Conservation (phyloP, 2,113 vertebrate genomes). For the Microcebus griseorufus region DNA sequence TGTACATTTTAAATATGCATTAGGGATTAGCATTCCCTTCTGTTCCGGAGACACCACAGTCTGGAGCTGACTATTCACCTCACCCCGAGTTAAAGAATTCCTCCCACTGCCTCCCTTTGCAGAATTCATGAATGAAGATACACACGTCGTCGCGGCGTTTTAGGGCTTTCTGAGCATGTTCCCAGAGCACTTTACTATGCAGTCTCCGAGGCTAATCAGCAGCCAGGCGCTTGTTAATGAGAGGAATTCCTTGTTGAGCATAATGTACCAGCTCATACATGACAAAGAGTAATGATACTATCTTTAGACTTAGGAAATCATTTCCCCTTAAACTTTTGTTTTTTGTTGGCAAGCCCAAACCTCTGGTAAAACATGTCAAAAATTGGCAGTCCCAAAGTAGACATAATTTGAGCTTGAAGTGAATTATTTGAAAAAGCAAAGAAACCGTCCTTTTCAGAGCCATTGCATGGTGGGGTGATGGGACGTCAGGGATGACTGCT, state of each 20-base stretch:
- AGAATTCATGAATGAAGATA: constrained; percentile 74
- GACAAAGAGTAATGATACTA: neutral
- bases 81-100: constrained; percentile 54
- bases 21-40: neutral
- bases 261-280: neutral
- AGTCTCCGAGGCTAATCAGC: neutral
- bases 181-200: constrained; percentile 15
- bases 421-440: constrained; percentile 3
- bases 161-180: constrained; percentile 33
- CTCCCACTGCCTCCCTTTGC: constrained; percentile 66
- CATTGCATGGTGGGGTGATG: neutral
- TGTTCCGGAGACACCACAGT: neutral
- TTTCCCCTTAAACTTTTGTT: neutral
- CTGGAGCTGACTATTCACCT: constrained; percentile 53
- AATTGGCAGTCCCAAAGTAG: neutral
- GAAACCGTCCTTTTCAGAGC: neutral
- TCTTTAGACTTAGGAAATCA: neutral
- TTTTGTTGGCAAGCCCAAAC: neutral
- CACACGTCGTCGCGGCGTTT: neutral
- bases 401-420: neutral
- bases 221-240: neutral
- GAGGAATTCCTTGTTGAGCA: neutral
- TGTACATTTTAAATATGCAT: neutral
- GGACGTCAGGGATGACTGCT: neutral
- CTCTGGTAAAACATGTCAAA: neutral